These are phyloP conservation scores for Loriculus beryllinus DNA, from an alignment of 2,797 vertebrate species.

Conservation along the genomic window DNA sequence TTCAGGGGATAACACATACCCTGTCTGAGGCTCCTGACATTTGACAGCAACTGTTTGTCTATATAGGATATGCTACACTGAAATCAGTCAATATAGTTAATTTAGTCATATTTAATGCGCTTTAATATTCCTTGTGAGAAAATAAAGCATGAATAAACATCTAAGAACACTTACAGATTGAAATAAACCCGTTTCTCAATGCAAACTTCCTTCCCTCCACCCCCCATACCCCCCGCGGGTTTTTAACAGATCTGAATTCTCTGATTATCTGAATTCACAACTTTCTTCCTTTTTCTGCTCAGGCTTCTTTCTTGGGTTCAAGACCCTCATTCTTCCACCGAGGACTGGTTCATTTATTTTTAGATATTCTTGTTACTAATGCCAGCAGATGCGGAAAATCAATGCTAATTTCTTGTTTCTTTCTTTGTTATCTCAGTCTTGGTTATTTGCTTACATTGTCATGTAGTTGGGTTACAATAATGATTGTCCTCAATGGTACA, in stretches of 20 bases:
- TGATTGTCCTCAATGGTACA: constrained; percentile 1
- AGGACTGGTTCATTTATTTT: not conserved
- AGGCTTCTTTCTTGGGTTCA: not conserved
- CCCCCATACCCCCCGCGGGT: fast-evolving
- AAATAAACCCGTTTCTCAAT: not conserved
- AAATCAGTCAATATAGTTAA: not conserved
- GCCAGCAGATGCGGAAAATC: not conserved
- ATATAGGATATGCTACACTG: not conserved
- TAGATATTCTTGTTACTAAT: not conserved
- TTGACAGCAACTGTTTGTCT: not conserved
- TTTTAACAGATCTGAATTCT: not conserved
- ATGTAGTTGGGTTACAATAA: not conserved
- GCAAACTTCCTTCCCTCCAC: not conserved
- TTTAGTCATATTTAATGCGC: not conserved
- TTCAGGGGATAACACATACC: not conserved
- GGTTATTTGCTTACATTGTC: not conserved
- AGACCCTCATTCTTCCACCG: not conserved
- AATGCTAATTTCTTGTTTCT: not conserved
- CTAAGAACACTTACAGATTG: not conserved
- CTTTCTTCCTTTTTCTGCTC: not conserved
- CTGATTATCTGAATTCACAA: not conserved
- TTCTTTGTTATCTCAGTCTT: not conserved
- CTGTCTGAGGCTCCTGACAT: not conserved
- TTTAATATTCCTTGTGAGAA: not conserved
- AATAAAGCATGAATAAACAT: not conserved